phyloP scores from a whole-genome alignment of 2,888 invertebrate genomes.

The Leucophenga maculata region DNA sequence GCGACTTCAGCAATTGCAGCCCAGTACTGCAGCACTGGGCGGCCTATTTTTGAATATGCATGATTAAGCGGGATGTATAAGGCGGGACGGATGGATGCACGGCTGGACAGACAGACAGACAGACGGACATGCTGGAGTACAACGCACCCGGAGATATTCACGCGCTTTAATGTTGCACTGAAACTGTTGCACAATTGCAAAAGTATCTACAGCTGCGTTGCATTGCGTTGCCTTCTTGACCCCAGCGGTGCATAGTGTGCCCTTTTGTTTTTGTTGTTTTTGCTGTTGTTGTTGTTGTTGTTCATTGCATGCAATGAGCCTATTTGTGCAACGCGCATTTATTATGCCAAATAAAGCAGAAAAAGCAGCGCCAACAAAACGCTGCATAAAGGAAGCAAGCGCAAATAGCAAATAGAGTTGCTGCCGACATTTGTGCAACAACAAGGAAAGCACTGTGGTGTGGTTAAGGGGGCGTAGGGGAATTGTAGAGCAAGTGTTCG shows the following conservation, averaged over 20 bases:
- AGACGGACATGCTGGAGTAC: conserved; percentile 22
- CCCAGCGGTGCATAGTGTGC: conserved; percentile 25
- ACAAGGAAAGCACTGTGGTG: background rate
- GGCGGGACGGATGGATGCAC: conserved; percentile 42
- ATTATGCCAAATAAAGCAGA: conserved; percentile 25
- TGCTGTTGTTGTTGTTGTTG: background rate
- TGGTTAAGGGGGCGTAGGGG: no score
- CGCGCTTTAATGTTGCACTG: conserved; percentile 7
- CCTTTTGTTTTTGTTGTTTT: background rate
- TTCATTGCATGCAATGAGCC: conserved; percentile 24
- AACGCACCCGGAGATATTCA: conserved; percentile 31
- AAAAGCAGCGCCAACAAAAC: background rate
- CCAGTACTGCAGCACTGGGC: no score
- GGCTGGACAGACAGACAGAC: conserved; percentile 35
- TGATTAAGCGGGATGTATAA: conserved; percentile 57
- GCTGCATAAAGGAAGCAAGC: background rate
- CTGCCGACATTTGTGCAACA: conserved; percentile 26
- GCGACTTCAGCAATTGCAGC: background rate
- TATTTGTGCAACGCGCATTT: conserved; percentile 24
- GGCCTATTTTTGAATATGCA: conserved; percentile 57
- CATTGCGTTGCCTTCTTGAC: conserved; percentile 29
- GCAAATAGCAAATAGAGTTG: conserved; percentile 35
- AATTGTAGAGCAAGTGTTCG: conserved; percentile 10
- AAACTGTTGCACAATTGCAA: conserved; percentile 27
- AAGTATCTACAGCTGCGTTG: background rate